Base-by-base conservation (phyloP, 2,888 invertebrate species). In the Aquatica leii region DNA sequence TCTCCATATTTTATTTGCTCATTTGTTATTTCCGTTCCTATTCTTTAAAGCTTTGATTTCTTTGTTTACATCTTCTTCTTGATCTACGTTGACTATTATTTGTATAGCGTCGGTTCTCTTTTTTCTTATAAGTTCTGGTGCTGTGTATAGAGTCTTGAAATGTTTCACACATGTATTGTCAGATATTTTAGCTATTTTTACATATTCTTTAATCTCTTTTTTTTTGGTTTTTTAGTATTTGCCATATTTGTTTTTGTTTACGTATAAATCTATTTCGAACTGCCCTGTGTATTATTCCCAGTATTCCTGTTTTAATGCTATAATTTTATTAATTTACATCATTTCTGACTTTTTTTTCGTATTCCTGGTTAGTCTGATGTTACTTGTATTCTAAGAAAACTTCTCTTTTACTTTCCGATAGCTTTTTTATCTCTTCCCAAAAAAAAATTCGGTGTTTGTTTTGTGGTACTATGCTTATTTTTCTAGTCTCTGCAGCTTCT, bases 271-370 rank as follows among this genome's bases (percentile, higher is more conserved):
- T 9, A 2, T 40, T 40, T 40, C 40, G 9, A 40, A 40, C 11
- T 51, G 35, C 5, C 34, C 14, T 14, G 51, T 51, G 18, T 51
- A 31, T 51, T 12, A 31, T 51, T 51, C 51, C 31, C 51, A 51
- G 35, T 8, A 51, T 15, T 51, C 31, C 15, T 51, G n/a, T 8
- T 50, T 50, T 50, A 50, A 24, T 12, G 21, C 14, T 50, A 21
- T 21, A 50, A 50, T 50, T 50, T 50, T 50, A n/a, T 15, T 9
- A n/a, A 34, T 31, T 51, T 51, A 35, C 51, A 14, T 51, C 34
- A 15, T 35, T 51, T 51, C 51, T 8, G 51, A 51, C 34, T 34
- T 51, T n/a, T 31, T 51, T 51, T 14, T 51, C 6, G 17, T 34
- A 51, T 51, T 51, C 31, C 34, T 34, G 12, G 34, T 35, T 51